Evolutionary conservation across 2,888 invertebrate genomes (phyloP).

Genomic region (Acanthosepion esculentum): DNA sequence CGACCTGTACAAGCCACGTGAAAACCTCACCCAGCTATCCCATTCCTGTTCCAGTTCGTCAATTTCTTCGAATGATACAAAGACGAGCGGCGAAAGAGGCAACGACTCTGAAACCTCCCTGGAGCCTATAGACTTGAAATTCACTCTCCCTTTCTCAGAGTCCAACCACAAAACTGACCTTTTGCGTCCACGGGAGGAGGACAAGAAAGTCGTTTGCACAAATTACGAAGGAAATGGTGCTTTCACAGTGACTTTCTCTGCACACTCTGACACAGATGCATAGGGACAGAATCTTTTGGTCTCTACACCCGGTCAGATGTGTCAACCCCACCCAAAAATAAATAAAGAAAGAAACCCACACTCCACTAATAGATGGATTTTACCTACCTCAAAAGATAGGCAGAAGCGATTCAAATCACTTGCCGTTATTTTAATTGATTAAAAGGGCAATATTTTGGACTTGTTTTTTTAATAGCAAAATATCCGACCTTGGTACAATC

Average conservation of each 20-base stretch:
- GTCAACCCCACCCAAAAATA: not conserved
- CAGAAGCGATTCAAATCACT: not conserved
- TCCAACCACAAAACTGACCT: not conserved
- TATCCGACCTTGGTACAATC: not conserved
- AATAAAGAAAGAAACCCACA: not conserved
- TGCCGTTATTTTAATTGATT: not conserved
- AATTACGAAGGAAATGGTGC: slow-evolving; percentile 13
- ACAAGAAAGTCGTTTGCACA: not conserved
- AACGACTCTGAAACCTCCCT: not conserved
- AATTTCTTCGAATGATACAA: not conserved
- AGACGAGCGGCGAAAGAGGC: not conserved
- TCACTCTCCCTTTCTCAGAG: not conserved
- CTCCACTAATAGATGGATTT: not conserved
- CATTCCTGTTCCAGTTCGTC: not conserved
- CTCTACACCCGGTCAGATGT: not conserved
- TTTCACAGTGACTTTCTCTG: not conserved
- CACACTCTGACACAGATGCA: not conserved
- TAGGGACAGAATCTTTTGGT: not conserved
- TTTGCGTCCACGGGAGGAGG: not conserved
- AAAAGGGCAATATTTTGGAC: not conserved
- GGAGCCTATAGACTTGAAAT: not conserved
- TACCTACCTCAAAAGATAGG: not conserved
- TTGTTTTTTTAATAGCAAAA: not conserved
- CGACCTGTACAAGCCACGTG: not conserved
- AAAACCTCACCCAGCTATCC: not conserved